Evolutionary conservation across 2,113 vertebrate species (phyloP), one percentile per base, ranked within the genome.

Genomic region (Limnothrissa miodon): DNA sequence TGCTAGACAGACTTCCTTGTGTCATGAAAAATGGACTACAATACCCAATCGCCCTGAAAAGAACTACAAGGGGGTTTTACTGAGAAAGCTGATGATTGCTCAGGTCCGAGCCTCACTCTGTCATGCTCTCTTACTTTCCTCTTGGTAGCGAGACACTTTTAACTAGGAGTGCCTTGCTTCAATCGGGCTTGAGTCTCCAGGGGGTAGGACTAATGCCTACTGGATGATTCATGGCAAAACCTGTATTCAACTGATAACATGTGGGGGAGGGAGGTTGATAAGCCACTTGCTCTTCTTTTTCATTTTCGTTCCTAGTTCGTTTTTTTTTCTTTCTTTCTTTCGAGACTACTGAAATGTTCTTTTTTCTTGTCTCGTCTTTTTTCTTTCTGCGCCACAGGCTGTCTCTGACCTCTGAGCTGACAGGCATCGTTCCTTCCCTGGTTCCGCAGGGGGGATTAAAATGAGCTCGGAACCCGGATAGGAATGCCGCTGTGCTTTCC

Each of bases 201-300:
- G 66, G 66, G 66, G 66, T 17, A 11, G 66, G 13, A 29, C 66
- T 74, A 33, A 66, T n/a, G 56, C 44, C 78, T 48, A 45, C 45
- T 0, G 53, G 29, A 39, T 82, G 48, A 85, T 82, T 78, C 53
- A 59, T 78, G 39, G 56, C 66, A 51, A 45, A 82, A 80, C 78
- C 81, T 85, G 81, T 80, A 82, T 78, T 62, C 0, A 44, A 80
- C 39, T 70, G 78, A 85, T 85, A 83, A 80, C 25, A n/a, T 56
- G 19, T 23, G 2, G 23, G 45, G 46, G 62, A 46, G 53, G 46
- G 66, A 59, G 33, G 19, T 29, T 1, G 78, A 80, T 85, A 85
- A 85, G 74, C 39, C 33, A 10, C 56, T 83, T 59, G 17, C 53
- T 21, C 66, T 29, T 74, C 66, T 74, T 74, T 46, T 80, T 83